Evolutionary conservation across 1,140 invertebrate genomes (phyloP).

Genomic region (Hermetia illucens): DNA sequence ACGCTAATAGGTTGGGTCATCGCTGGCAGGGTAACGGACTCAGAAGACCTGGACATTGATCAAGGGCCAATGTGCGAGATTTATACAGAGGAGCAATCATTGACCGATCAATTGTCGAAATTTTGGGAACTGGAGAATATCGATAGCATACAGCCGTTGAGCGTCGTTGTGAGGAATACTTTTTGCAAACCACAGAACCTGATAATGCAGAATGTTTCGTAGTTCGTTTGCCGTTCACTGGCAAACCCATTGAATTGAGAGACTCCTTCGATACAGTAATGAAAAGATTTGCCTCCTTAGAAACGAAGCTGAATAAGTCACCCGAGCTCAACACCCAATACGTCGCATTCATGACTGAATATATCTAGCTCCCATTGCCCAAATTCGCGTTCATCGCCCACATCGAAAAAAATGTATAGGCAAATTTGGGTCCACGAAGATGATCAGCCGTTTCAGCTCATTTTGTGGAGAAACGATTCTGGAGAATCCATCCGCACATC

Average conservation of each 20-base stretch:
- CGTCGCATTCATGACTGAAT: conserved; percentile 17
- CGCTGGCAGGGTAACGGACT: conserved; percentile 4
- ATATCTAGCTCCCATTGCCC: conserved; percentile 17
- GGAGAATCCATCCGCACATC: too few relatives aligned
- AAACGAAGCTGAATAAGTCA: conserved; percentile 10
- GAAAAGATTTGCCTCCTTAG: conserved; percentile 12
- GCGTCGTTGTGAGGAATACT: conserved; percentile 12
- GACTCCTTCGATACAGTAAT: conserved; percentile 9
- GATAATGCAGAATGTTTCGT: conserved; percentile 10
- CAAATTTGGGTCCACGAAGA: conserved; percentile 23
- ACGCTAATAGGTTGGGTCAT: conserved; percentile 19
- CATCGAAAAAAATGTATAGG: conserved; percentile 31
- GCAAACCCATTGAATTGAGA: conserved; percentile 6
- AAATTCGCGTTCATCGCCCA: conserved; percentile 22
- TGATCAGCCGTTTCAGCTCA: conserved; percentile 26
- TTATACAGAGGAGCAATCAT: too few relatives aligned
- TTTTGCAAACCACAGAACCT: conserved; percentile 8
- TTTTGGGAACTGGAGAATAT: conserved; percentile 22
- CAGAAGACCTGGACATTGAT: too few relatives aligned
- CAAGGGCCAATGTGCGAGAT: too few relatives aligned
- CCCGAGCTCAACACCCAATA: conserved; percentile 12
- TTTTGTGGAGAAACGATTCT: conserved; percentile 31
- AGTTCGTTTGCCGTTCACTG: conserved; percentile 13
- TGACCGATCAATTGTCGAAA: conserved; percentile 4
- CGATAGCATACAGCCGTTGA: conserved; percentile 7